phyloP scores from a whole-genome alignment of 2,113 vertebrate genomes.

The Peromyscus maniculatus region DNA sequence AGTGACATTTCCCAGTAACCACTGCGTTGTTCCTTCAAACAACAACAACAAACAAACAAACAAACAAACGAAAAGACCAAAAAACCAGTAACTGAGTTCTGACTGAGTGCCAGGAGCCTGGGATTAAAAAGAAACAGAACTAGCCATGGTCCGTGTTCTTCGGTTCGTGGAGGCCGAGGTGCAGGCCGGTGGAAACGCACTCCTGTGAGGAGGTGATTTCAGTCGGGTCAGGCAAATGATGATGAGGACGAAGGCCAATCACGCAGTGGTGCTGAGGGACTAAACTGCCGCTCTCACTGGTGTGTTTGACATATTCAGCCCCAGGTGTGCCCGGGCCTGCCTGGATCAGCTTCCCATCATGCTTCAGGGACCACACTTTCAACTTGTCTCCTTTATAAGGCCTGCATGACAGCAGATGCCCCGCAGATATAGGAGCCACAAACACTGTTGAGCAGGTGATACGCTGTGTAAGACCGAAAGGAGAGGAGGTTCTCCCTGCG shows the following conservation, averaged over 20 bases:
- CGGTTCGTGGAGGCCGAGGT: neutral
- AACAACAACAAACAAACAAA: neutral
- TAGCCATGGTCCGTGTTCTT: neutral
- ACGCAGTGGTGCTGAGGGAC: neutral
- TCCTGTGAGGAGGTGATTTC: neutral
- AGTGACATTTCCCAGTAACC: slow-evolving; percentile 41
- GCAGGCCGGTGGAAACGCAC: neutral
- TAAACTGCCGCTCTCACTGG: neutral
- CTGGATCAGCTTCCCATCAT: neutral
- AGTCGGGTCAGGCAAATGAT: neutral
- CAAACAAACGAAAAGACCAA: too few relatives aligned
- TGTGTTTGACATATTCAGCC: accelerated
- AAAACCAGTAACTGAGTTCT: slow-evolving; percentile 38
- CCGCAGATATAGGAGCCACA: neutral
- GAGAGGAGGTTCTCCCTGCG: neutral
- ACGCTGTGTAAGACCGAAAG: neutral
- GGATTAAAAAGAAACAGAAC: neutral
- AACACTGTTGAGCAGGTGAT: slow-evolving; percentile 17
- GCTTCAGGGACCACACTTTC: neutral
- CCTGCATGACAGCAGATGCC: neutral
- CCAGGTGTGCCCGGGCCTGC: too few relatives aligned
- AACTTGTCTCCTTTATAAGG: neutral
- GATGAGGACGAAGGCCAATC: neutral
- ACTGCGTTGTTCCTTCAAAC: slow-evolving; percentile 40
- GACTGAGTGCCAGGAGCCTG: neutral